A percentile compares a stretch with the other conserved stretches of the same genome.
Conservation (phyloP, 1,140 invertebrate genomes). For the Leptinotarsa undecemlineata region DNA sequence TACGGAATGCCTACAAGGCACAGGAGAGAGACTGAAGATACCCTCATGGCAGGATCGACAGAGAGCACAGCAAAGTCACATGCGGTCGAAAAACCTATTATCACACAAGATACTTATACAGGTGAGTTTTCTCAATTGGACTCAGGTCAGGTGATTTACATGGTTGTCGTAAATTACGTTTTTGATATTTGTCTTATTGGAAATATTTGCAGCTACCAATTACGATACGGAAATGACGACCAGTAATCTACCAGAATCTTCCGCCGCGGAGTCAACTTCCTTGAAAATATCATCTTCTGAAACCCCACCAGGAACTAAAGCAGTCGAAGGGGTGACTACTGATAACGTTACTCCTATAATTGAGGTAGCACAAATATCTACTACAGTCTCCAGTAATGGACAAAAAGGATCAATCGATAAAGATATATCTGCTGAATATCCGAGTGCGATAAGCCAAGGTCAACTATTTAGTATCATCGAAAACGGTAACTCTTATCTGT, state of each 20-base stretch:
- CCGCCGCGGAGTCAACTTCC: slow-evolving; percentile 24
- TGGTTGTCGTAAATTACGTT: too few species aligned
- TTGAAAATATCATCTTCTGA: slow-evolving; percentile 16
- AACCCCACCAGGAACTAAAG: neutral
- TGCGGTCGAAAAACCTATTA: slow-evolving; percentile 9
- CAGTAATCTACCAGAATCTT: slow-evolving; percentile 11
- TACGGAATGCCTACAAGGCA: slow-evolving; percentile 54
- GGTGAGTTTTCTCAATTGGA: neutral
- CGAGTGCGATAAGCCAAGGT: slow-evolving; percentile 53
- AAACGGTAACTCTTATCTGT: slow-evolving; percentile 42
- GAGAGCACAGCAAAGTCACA: slow-evolving; percentile 31
- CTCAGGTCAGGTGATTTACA: neutral
- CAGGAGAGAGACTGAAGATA: slow-evolving; percentile 54
- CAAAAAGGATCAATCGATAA: slow-evolving; percentile 1
- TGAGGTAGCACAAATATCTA: slow-evolving; percentile 10
- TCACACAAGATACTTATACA: slow-evolving; percentile 8
- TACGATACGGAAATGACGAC: slow-evolving; percentile 32
- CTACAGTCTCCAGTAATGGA: neutral
- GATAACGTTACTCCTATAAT: slow-evolving; percentile 17
- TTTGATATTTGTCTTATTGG: too few species aligned
- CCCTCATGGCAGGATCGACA: slow-evolving; percentile 42
- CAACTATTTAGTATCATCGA: slow-evolving; percentile 54
- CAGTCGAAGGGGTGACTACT: neutral
- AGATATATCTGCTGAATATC: slow-evolving; percentile 43
- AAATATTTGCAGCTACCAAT: slow-evolving; percentile 17